Evolutionary conservation across 2,113 vertebrate genomes (phyloP), one percentile per base, ranked within the genome.

Genomic region (Pionites leucogaster): DNA sequence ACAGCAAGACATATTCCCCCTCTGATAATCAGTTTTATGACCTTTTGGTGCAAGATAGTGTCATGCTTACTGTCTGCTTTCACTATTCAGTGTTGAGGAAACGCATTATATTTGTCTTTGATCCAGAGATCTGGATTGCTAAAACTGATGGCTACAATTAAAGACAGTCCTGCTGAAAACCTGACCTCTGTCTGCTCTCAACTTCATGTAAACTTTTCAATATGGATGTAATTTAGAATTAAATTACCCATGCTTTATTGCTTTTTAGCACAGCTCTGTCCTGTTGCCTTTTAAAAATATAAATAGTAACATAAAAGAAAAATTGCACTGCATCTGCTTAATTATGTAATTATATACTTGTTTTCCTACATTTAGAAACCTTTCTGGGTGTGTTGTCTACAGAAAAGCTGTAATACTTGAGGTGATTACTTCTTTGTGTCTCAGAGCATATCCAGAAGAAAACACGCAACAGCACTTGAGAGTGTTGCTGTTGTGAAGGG

Each of bases 201-300:
- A 97, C 97, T 98, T 98, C 98, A 98, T 98, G 98, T 99, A 98
- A 99, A 99, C 98, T 99, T 99, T 99, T 98, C 98, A 98, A 98
- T 98, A 98, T 99, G 98, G 98, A 98, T 99, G 98, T 99, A 99
- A 99, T 99, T 99, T 98, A 89, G 98, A 98, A 98, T 99, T 99
- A 99, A 99, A 99, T 98, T 98, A 98, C 98, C 98, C 98, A 65
- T 98, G 98, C 99, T 99, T 99, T 98, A 98, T 98, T 99, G 98
- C 98, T 98, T 98, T 98, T 98, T 98, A 98, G 98, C 98, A 97
- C 96, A 95, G 97, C 55, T 82, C 97, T 97, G 97, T 98, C 97
- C 97, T 86, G 82, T 97, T 98, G 98, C 97, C 97, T 98, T 98
- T 98, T 97, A 97, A 98, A 98, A 98, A 98, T 94, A 93, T 88